These are phyloP conservation scores for Nesidiocoris tenuis DNA, from an alignment of 2,888 invertebrate genomes.

Conservation along the genomic window DNA sequence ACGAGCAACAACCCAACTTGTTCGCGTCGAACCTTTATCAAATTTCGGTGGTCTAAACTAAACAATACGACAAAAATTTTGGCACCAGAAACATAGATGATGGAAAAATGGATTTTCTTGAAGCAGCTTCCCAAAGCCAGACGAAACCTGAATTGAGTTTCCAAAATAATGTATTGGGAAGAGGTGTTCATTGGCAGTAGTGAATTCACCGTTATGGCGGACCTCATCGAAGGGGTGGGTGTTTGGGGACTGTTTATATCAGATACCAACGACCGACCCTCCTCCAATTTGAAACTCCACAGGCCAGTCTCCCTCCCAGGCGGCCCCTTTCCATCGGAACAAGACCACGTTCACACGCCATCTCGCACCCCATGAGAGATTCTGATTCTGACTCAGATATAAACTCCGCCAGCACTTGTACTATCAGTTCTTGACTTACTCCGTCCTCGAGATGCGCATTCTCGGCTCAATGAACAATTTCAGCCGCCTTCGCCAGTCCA, in stretches of 20 bases:
- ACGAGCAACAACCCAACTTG: no score
- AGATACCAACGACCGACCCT: not conserved
- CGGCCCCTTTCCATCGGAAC: not conserved
- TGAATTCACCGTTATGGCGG: not conserved
- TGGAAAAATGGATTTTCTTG: no score
- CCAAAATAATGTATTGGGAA: not conserved
- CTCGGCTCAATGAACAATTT: slow-evolving; percentile 31
- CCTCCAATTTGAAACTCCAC: not conserved
- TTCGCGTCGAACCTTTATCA: no score
- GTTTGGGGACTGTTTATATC: not conserved
- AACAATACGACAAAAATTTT: no score
- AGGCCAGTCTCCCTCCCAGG: not conserved
- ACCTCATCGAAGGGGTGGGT: not conserved
- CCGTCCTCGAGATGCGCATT: not conserved
- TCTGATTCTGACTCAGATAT: not conserved
- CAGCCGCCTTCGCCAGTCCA: slow-evolving; percentile 15
- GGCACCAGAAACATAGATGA: no score
- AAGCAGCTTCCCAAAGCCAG: no score
- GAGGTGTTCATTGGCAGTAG: not conserved
- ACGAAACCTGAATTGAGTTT: not conserved
- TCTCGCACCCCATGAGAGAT: not conserved
- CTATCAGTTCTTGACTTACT: slow-evolving; percentile 3
- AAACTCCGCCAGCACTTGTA: not conserved
- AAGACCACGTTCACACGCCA: not conserved
- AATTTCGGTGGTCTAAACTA: no score